Base-by-base conservation (phyloP, 1,140 invertebrate species). In the Steinernema feltiae region DNA sequence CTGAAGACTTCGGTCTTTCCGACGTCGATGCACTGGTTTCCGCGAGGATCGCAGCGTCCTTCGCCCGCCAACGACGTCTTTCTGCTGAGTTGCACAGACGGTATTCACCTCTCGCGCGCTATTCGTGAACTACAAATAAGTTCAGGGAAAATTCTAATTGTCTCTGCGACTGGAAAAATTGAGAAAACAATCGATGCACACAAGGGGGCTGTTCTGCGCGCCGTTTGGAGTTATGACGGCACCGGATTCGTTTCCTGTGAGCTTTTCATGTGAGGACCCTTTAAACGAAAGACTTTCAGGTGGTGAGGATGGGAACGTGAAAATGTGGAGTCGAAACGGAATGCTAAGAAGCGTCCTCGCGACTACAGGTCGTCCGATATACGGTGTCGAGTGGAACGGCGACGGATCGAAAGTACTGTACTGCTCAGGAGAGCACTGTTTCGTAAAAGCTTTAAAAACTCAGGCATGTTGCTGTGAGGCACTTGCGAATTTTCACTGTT, bases 311-410 rank as follows among this genome's bases (percentile, higher is more conserved):
- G 97, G 96, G 17, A 90, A 91, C 41, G 90, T 98, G 0, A 97
- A 98, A 88, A 92, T 98, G 75, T 99, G 96, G 95, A 98, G 96
- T 1, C 88, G 94, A 31, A 94, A 92, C 86, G 95, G 95, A 69
- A 94, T 99, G 91, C 88, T 98, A 1, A 90, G 96, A 30, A 95
- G 94, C 17, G 93, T 93, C 1, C 88, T 97, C 0, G 91, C 93
- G 29, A 92, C 94, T 85, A 92, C 91, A 71, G 91, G 88, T 85
- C 84, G 91, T 1, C 88, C 90, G 18, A 91, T 97, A 32, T 93
- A 96, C 83, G 91, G 91, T 46, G 91, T 93, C 7, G 90, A 91
- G 73, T 98, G 95, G 95, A 92, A 92, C 70, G 92, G 93, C 1
- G 92, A 94, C 85, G 92, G 91, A 71, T 91, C 91, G 53, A 90